Evolutionary conservation across 2,113 vertebrate species (phyloP), one percentile per base, ranked within the genome.

Genomic region (human (Homo sapiens)): DNA sequence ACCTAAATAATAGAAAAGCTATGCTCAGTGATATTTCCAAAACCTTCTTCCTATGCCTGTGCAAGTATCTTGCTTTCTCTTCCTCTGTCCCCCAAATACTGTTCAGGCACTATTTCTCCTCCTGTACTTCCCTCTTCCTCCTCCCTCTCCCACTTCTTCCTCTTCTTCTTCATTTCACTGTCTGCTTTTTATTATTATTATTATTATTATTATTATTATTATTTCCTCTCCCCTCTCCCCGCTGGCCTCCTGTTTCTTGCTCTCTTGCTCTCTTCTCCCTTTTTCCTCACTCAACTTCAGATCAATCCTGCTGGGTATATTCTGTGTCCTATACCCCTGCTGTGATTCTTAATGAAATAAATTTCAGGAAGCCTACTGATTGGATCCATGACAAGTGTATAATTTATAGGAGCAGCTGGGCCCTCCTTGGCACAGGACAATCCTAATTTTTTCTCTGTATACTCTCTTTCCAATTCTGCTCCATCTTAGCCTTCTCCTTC

Each of bases 381-480:
- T 59, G 89, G 64, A 88, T 72, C 66, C 92, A 89, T 87, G 94
- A 96, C 88, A 95, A 73, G 43, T 3, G 25, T 38, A 59, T 89
- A 78, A 98, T 90, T 97, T 89, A 45, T 40, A 61, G 85, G 81
- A 79, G 57, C 95, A 97, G 95, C 94, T 94, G 94, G 81, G 80
- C 57, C 90, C 89, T 85, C 68, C 7, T 3, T 32, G 87, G 45
- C 12, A 10, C 32, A 11, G 61, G 59, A 57, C 73, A n/a, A 5
- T 7, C 57, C 13, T 81, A 38, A 12, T 80, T 81, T 78, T 68
- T 52, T 22, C 83, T 92, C 45, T 4, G 5, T 13, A 2, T 22
- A 64, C 13, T 55, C 59, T 27, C 32, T 18, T 64, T 45, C 43
- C 35, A 17, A 17, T 68, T 52, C 50, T 0, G 0, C 4, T 55